Conservation (phyloP, 2,888 invertebrate genomes). For the Pammene aurita region DNA sequence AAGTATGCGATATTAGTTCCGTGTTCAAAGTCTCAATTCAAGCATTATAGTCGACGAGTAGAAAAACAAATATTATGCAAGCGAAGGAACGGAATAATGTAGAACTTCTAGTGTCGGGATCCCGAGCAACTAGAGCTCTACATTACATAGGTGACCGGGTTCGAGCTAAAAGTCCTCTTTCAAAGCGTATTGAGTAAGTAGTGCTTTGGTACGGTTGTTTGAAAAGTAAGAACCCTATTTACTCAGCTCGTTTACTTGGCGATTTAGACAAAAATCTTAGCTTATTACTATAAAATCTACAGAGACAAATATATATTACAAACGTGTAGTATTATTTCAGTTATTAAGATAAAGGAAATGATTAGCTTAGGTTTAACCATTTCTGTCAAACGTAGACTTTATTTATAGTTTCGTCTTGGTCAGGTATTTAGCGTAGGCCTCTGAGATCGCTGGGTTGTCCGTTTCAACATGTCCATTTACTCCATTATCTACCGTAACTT, state of each 20-base stretch:
- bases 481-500: slow-evolving; percentile 23
- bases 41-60: too few relatives aligned
- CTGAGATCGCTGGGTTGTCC: neutral
- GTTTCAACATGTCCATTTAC: neutral
- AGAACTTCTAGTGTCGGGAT: neutral
- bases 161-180: slow-evolving; percentile 1
- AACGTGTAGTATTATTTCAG: too few relatives aligned
- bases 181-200: slow-evolving; percentile 12
- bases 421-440: slow-evolving; percentile 15
- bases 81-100: too few relatives aligned
- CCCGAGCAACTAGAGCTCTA: neutral
- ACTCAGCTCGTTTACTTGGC: neutral
- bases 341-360: too few relatives aligned
- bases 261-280: too few relatives aligned
- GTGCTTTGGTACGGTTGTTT: slow-evolving; percentile 8
- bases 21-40: too few relatives aligned
- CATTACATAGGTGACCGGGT: slow-evolving; percentile 23
- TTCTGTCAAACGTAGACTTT: too few relatives aligned
- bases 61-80: too few relatives aligned
- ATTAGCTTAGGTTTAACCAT: too few relatives aligned
- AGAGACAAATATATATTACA: too few relatives aligned
- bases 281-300: too few relatives aligned
- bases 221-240: neutral
- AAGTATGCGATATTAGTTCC: too few relatives aligned
- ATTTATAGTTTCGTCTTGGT: slow-evolving; percentile 30